phyloP scores from a whole-genome alignment of 2,797 vertebrate species.

The Cossypha dichroa region DNA sequence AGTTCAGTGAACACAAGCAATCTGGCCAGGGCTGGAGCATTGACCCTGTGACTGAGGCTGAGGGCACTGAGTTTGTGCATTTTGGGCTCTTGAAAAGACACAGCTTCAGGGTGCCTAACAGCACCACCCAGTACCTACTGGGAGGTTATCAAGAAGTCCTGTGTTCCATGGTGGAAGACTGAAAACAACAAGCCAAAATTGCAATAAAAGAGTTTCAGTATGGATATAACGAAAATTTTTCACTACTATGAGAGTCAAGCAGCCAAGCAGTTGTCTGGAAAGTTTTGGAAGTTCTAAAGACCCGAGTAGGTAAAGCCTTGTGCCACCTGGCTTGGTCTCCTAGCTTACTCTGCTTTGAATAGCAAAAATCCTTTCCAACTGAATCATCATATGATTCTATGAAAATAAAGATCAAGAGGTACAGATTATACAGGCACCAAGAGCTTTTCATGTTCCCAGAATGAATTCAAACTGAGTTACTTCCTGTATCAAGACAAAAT shows the following conservation, averaged over 20 bases:
- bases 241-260: neutral
- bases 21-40: accelerated
- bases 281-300: neutral
- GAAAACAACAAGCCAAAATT: neutral
- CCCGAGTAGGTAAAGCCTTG: neutral
- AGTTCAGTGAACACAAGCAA: neutral
- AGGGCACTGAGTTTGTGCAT: neutral
- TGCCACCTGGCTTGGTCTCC: neutral
- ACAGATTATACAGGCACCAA: neutral
- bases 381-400: neutral
- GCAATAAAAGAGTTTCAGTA: neutral
- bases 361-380: neutral
- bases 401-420: neutral
- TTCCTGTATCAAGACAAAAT: neutral
- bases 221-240: neutral
- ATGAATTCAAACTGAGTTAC: neutral
- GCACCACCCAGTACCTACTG: neutral
- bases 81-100: neutral
- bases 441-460: neutral
- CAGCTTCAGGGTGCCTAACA: neutral
- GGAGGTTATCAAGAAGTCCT: neutral
- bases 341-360: neutral
- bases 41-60: neutral
- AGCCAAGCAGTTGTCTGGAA: neutral
- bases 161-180: neutral